Conservation (phyloP, 1,140 invertebrate genomes). For the Aphaenogaster ashmeadi region DNA sequence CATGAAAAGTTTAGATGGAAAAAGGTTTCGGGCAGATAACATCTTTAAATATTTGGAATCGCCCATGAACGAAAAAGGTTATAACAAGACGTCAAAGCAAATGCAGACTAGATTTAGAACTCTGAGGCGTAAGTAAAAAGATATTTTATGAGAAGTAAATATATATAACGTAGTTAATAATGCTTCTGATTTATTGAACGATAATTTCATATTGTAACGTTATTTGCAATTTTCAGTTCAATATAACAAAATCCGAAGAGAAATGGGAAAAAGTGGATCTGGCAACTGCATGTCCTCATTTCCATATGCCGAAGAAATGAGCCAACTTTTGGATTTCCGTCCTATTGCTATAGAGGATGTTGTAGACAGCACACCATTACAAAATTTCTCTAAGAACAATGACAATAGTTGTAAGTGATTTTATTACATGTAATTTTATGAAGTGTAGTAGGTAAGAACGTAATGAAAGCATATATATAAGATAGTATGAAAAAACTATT, state of each 20-base stretch:
- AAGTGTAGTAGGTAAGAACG: neutral
- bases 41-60: conserved; percentile 8
- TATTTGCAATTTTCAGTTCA: conserved; percentile 11
- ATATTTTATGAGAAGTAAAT: conserved; percentile 12
- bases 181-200: neutral
- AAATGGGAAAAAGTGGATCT: conserved; percentile 14
- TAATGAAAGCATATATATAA: neutral
- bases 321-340: neutral
- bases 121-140: conserved; percentile 25
- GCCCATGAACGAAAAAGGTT: conserved; percentile 9
- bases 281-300: conserved; percentile 8
- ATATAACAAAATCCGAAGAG: conserved; percentile 22
- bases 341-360: neutral
- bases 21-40: neutral
- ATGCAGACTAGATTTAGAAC: conserved; percentile 29
- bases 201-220: neutral
- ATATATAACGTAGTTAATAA: neutral
- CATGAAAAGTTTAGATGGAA: neutral
- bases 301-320: conserved; percentile 10
- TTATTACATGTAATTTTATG: neutral
- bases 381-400: neutral
- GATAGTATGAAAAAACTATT: conserved; percentile 5
- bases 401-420: conserved; percentile 2
- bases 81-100: neutral
- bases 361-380: conserved; percentile 1